phyloP scores from a whole-genome alignment of 2,113 vertebrate species.

The Callionymus lyra region DNA sequence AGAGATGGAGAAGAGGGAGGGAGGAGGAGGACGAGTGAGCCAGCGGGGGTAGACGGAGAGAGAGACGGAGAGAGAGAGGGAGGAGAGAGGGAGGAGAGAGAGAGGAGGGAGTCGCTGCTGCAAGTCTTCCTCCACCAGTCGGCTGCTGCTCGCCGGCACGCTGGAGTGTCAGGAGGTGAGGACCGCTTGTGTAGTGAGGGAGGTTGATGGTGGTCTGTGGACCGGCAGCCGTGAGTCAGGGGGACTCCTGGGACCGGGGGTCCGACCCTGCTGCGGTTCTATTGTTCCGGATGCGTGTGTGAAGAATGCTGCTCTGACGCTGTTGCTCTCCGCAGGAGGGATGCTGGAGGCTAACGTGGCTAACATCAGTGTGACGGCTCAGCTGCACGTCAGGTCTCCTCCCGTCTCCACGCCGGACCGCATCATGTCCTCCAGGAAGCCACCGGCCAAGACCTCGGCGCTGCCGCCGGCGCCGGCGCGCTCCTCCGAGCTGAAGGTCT shows the following conservation, averaged over 20 bases:
- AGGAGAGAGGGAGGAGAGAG: conserved; percentile 27
- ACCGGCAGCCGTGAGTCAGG: no score
- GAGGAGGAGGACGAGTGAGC: conserved; percentile 47
- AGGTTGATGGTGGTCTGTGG: no score
- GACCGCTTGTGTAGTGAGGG: conserved; percentile 39
- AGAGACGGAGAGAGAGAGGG: conserved; percentile 34
- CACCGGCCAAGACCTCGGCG: conserved; percentile 58
- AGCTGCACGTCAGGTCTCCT: conserved; percentile 62
- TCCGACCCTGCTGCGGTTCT: no score
- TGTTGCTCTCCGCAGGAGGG: conserved; percentile 75
- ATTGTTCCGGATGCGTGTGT: conserved; percentile 20
- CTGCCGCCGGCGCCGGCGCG: conserved; percentile 58
- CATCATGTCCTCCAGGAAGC: conserved; percentile 74
- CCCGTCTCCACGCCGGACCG: conserved; percentile 51
- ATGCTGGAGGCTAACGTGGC: conserved; percentile 77
- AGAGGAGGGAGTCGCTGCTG: conserved; percentile 32
- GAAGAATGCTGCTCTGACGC: conserved; percentile 58
- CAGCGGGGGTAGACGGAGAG: conserved; percentile 20
- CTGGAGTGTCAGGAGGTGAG: conserved; percentile 16
- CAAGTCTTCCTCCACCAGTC: conserved; percentile 63
- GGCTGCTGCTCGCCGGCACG: conserved; percentile 50
- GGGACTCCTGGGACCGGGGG: no score
- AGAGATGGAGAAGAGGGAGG: conserved; percentile 22
- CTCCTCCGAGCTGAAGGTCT: conserved; percentile 81
- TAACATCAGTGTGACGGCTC: conserved; percentile 60